These are phyloP conservation scores for Amiota minor DNA, from an alignment of 2,888 invertebrate genomes.

Conservation along the genomic window DNA sequence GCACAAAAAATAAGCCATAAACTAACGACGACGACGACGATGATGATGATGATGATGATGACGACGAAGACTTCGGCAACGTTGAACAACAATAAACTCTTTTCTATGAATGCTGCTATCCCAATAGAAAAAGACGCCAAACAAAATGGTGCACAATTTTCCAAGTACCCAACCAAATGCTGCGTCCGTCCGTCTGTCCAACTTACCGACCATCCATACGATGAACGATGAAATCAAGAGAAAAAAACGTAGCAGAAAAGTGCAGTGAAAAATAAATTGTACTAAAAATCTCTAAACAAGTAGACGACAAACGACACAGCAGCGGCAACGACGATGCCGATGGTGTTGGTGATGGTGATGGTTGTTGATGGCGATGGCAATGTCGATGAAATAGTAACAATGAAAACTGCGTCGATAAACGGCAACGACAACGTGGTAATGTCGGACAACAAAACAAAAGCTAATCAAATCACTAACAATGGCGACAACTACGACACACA, in stretches of 20 bases:
- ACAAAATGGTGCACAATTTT: conserved; percentile 57
- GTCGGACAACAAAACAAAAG: no score
- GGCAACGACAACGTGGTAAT: conserved; percentile 23
- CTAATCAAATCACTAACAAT: no score
- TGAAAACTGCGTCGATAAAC: not conserved
- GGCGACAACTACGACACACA: conserved; percentile 49
- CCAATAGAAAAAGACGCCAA: conserved; percentile 66
- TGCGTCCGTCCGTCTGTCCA: no score
- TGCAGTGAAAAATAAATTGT: conserved; percentile 15
- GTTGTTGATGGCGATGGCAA: no score
- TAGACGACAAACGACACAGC: not conserved
- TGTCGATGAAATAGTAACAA: not conserved
- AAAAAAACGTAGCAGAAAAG: conserved; percentile 41
- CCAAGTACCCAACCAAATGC: not conserved
- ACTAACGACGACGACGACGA: not conserved
- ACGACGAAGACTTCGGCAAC: conserved; percentile 1
- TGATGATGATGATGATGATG: not conserved
- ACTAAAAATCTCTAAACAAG: not conserved
- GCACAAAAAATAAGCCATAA: not conserved
- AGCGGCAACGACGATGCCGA: not conserved
- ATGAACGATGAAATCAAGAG: conserved; percentile 13
- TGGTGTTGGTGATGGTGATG: no score
- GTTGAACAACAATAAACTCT: conserved; percentile 10
- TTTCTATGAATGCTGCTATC: conserved; percentile 52
- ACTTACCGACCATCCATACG: not conserved